A percentile compares a stretch with the other conserved stretches of the same genome.
phyloP scores from a whole-genome alignment of 2,888 invertebrate genomes.

The Acanthoscelides obtectus region DNA sequence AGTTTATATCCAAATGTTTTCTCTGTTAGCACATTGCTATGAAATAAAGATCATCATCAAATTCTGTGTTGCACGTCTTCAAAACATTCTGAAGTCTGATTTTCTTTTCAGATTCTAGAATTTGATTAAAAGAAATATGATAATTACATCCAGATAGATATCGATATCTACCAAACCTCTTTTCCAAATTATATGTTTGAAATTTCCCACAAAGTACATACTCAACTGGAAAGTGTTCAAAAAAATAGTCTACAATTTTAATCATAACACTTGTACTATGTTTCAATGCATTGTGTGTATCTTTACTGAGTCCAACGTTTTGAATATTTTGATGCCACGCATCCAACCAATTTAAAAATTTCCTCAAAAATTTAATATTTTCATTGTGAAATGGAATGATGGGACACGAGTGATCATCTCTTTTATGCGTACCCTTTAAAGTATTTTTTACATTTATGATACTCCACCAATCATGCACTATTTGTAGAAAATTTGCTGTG shows the following conservation, averaged over 20 bases:
- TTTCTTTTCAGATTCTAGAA: slow-evolving; percentile 13
- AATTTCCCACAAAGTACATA: slow-evolving; percentile 14
- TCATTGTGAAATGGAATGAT: not conserved
- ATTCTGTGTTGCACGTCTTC: slow-evolving; percentile 1
- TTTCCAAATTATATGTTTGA: slow-evolving; percentile 15
- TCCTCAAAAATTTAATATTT: slow-evolving; percentile 3
- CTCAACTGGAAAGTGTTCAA: slow-evolving; percentile 9
- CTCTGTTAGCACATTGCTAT: too few species aligned
- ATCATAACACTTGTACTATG: slow-evolving; percentile 13
- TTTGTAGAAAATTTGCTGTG: slow-evolving; percentile 15
- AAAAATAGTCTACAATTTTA: slow-evolving; percentile 8
- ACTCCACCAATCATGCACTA: slow-evolving; percentile 19
- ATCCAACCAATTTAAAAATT: slow-evolving; percentile 15
- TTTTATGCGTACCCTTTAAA: slow-evolving; percentile 15
- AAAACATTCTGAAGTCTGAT: slow-evolving; percentile 8
- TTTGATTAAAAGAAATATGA: slow-evolving; percentile 15
- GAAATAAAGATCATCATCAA: too few species aligned
- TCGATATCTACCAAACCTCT: slow-evolving; percentile 14
- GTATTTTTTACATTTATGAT: slow-evolving; percentile 15
- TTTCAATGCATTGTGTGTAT: slow-evolving; percentile 11
- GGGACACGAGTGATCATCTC: slow-evolving; percentile 10
- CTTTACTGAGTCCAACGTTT: slow-evolving; percentile 11
- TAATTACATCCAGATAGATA: slow-evolving; percentile 17
- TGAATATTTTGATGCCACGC: slow-evolving; percentile 12
- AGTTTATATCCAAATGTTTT: too few species aligned